Evolutionary conservation across 2,797 vertebrate species (phyloP).

Genomic region (Cephalopachus bancanus): DNA sequence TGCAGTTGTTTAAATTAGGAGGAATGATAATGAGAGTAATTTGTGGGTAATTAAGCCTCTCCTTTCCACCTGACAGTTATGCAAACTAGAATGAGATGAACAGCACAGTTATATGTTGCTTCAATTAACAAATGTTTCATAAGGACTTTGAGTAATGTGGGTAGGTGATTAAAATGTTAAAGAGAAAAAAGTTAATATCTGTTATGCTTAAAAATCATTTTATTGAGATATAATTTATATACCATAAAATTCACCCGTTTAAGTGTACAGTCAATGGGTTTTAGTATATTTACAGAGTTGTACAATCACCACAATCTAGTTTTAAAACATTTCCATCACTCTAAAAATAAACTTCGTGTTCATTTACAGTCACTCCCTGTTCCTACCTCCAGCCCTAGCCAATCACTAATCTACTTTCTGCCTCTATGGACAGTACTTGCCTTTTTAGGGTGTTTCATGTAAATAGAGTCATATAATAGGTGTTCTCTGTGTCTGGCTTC

Average conservation of each 20-base stretch:
- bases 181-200: slow-evolving; percentile 54
- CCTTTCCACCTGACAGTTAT: slow-evolving; percentile 78
- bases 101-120: slow-evolving; percentile 49
- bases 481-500: not conserved
- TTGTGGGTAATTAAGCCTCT: slow-evolving; percentile 77
- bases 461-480: not conserved
- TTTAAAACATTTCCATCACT: slow-evolving; percentile 19
- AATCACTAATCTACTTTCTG: not conserved
- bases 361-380: not conserved
- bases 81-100: slow-evolving; percentile 66
- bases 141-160: slow-evolving; percentile 61
- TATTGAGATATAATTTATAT: slow-evolving; percentile 39
- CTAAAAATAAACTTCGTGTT: not conserved
- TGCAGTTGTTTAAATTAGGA: slow-evolving; percentile 67
- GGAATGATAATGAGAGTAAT: slow-evolving; percentile 79
- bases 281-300: not conserved
- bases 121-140: slow-evolving; percentile 67
- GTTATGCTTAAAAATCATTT: slow-evolving; percentile 4
- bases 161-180: slow-evolving; percentile 59
- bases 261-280: not conserved
- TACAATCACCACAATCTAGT: not conserved
- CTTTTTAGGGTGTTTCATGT: slow-evolving; percentile 15
- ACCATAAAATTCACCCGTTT: slow-evolving; percentile 7
- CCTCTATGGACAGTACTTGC: not conserved
- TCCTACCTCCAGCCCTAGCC: not conserved